A percentile compares a stretch with the other conserved stretches of the same genome.
These are phyloP conservation scores for Oxycera nigricornis DNA, from an alignment of 2,888 invertebrate species.

Conservation along the genomic window DNA sequence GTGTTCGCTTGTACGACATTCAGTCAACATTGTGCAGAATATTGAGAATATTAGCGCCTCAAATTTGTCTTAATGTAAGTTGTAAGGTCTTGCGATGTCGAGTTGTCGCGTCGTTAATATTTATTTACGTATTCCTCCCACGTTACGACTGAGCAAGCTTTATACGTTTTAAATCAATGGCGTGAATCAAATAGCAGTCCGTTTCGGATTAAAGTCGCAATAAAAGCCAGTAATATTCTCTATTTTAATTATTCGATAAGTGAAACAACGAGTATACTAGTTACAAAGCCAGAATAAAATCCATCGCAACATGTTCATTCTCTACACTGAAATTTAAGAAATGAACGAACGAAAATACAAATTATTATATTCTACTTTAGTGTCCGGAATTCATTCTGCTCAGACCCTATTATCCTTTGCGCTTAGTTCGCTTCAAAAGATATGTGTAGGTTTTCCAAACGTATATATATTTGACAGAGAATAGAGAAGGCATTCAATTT, in stretches of 20 bases:
- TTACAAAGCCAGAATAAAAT: neutral
- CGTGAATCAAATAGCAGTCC: no score
- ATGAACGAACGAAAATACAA: neutral
- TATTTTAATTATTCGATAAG: no score
- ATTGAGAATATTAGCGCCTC: neutral
- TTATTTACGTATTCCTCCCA: no score
- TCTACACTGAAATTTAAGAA: neutral
- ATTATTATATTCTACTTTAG: slow-evolving; percentile 19
- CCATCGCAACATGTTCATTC: neutral
- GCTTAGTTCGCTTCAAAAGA: slow-evolving; percentile 21
- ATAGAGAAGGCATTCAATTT: slow-evolving; percentile 34
- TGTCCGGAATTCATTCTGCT: slow-evolving; percentile 12
- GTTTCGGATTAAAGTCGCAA: no score
- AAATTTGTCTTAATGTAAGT: no score
- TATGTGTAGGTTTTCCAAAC: neutral
- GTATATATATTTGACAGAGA: slow-evolving; percentile 19
- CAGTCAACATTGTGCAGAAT: neutral
- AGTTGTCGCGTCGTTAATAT: no score
- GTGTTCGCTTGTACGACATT: neutral
- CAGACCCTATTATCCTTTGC: slow-evolving; percentile 20
- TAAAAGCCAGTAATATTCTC: no score
- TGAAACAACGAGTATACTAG: no score
- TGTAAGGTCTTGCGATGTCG: no score
- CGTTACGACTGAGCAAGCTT: no score
- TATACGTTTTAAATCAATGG: no score